Evolutionary conservation across 2,888 invertebrate species (phyloP).

Genomic region (Eupithecia subfuscata): DNA sequence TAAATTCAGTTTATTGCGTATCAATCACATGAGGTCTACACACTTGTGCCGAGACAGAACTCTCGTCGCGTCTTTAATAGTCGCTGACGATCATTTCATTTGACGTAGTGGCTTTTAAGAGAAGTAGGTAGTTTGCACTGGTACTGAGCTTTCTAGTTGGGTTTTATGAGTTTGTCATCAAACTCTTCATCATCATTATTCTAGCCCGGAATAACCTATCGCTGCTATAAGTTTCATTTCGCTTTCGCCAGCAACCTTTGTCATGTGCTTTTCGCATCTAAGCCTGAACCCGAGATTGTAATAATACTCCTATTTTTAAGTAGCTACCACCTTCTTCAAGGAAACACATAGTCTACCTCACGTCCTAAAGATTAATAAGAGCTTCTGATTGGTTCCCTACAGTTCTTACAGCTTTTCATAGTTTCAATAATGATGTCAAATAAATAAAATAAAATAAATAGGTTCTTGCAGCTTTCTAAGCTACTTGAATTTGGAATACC

Average conservation of each 20-base stretch:
- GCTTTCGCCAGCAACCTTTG: neutral
- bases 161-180: neutral
- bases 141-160: neutral
- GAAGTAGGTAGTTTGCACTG: conserved; percentile 1
- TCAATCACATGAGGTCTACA: conserved; percentile 61
- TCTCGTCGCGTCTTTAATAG: neutral
- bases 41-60: conserved; percentile 39
- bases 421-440: no score
- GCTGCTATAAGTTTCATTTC: neutral
- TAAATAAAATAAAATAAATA: neutral
- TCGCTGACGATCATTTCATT: conserved; percentile 6
- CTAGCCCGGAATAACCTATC: neutral
- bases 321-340: no score
- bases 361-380: no score
- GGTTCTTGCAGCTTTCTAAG: neutral
- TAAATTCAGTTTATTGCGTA: conserved; percentile 78
- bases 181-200: neutral
- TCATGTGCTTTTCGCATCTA: neutral
- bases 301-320: neutral
- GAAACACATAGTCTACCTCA: no score
- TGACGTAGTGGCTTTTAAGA: neutral
- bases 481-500: neutral
- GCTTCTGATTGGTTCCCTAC: neutral
- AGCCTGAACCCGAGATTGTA: neutral
- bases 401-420: neutral